Percentiles rank a stretch among this genome's conserved stretches.
These are phyloP conservation scores for Patiria pectinifera DNA, from an alignment of 53 echinoderm and acorn worm species.

Conservation along the genomic window DNA sequence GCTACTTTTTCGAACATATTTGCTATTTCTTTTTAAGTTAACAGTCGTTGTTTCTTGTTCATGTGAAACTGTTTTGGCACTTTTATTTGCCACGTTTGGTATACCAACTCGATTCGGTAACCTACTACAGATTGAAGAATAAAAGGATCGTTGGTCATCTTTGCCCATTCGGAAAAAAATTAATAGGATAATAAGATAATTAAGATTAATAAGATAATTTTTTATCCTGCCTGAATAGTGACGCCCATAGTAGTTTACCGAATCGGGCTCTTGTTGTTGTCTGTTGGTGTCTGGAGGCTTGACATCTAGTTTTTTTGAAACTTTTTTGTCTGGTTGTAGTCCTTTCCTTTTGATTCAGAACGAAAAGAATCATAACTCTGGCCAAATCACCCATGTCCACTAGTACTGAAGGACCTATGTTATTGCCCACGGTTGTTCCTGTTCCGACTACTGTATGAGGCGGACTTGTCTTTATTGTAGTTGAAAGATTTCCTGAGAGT, in stretches of 20 bases:
- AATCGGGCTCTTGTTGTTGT: constrained; percentile 21
- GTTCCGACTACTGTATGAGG: too few relatives aligned
- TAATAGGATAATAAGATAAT: too few relatives aligned
- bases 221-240: constrained; percentile 41
- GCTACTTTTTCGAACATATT: not conserved
- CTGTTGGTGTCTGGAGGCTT: not conserved
- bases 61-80: constrained; percentile 40
- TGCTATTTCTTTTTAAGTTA: not conserved
- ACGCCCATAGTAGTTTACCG: not conserved
- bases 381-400: too few relatives aligned
- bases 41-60: not conserved
- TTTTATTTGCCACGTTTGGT: constrained; percentile 15
- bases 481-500: not conserved
- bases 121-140: constrained; percentile 46
- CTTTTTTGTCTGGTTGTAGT: constrained; percentile 14
- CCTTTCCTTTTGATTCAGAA: too few relatives aligned
- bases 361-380: too few relatives aligned
- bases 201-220: constrained; percentile 8
- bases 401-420: too few relatives aligned
- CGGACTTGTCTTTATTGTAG: not conserved
- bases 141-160: constrained; percentile 50
- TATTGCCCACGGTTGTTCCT: too few relatives aligned
- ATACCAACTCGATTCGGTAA: constrained; percentile 34
- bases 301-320: not conserved
- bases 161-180: constrained; percentile 8